Evolutionary conservation across 2,797 vertebrate genomes (phyloP).

Genomic region (Girardinus metallicus): DNA sequence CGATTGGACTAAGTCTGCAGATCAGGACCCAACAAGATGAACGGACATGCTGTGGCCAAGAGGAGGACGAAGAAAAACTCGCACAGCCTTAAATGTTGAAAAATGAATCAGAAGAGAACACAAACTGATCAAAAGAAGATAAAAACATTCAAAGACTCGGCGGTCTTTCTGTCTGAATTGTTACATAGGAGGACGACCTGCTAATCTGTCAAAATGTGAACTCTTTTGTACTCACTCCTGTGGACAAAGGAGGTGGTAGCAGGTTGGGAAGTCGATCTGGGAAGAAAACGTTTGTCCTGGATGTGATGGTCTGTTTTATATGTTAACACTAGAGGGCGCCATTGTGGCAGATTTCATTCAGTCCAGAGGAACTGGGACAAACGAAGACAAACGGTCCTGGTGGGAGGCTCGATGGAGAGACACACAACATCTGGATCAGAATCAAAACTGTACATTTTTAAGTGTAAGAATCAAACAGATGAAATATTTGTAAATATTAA

Average conservation of each 20-base stretch:
- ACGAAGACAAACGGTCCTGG: constrained; percentile 32
- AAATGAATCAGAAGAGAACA: constrained; percentile 25
- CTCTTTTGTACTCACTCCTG: constrained; percentile 62
- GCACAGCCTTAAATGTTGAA: constrained; percentile 64
- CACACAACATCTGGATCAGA: constrained; percentile 59
- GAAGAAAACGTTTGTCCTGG: constrained; percentile 50
- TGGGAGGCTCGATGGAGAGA: constrained; percentile 45
- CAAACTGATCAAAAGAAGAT: constrained; percentile 19
- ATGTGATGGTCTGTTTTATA: constrained; percentile 78
- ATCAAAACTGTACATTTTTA: constrained; percentile 85
- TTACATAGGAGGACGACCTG: constrained; percentile 38
- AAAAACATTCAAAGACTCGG: constrained; percentile 44
- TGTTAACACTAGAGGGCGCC: constrained; percentile 74
- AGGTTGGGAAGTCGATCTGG: constrained; percentile 30
- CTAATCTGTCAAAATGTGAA: constrained; percentile 44
- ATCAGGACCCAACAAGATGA: constrained; percentile 25
- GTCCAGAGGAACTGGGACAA: constrained; percentile 42
- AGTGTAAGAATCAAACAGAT: constrained; percentile 81
- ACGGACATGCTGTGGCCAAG: constrained; percentile 27
- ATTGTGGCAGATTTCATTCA: constrained; percentile 54
- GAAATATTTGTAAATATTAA: constrained; percentile 82
- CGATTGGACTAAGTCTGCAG: constrained; percentile 24
- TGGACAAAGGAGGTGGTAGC: constrained; percentile 39
- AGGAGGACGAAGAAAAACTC: constrained; percentile 47
- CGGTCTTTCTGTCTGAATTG: constrained; percentile 46